Evolutionary conservation across 1,140 invertebrate genomes (phyloP).

Genomic region (Hermatobates lingyangjiaoensis): DNA sequence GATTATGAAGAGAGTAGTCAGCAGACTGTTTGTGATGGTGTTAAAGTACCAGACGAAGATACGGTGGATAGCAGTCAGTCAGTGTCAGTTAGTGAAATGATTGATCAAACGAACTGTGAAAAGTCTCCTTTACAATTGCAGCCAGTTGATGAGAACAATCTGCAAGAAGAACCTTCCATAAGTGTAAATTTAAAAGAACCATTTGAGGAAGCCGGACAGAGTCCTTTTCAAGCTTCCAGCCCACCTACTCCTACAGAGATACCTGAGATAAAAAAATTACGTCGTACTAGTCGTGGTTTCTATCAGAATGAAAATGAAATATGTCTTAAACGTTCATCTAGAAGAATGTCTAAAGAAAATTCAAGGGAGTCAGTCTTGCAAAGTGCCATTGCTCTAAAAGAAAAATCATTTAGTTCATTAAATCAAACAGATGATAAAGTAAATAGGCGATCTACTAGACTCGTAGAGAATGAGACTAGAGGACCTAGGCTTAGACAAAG

Average conservation of each 20-base stretch:
- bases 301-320: constrained; percentile 2
- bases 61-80: neutral
- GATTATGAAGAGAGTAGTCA: too few species aligned
- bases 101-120: neutral
- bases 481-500: neutral
- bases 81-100: neutral
- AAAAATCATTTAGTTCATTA: constrained; percentile 21
- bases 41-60: neutral
- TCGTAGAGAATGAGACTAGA: constrained; percentile 5
- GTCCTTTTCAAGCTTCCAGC: neutral
- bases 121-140: too few species aligned
- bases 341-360: constrained; percentile 19
- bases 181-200: neutral
- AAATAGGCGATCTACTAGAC: constrained; percentile 8
- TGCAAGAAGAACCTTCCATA: neutral
- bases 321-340: constrained; percentile 19
- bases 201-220: neutral
- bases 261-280: neutral
- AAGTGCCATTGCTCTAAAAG: constrained; percentile 22
- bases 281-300: neutral
- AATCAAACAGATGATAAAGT: constrained; percentile 12
- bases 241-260: neutral
- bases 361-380: constrained; percentile 21
- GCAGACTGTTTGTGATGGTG: neutral
- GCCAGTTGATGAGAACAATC: neutral